Evolutionary conservation across 2,797 vertebrate genomes (phyloP).

Genomic region (Eremophila alpestris): DNA sequence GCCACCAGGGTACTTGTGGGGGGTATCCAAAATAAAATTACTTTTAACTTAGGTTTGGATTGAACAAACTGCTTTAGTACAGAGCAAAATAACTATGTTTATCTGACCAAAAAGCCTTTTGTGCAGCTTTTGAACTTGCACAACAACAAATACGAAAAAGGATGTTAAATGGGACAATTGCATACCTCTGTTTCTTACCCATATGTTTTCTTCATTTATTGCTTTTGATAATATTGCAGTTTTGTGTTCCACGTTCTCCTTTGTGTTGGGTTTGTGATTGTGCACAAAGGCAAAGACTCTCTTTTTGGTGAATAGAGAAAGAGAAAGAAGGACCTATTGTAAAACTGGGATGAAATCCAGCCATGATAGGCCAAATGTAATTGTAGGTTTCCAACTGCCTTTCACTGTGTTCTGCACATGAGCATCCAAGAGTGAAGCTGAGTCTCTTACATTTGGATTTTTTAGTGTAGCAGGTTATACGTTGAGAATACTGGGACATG

Average conservation of each 20-base stretch:
- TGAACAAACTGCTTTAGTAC: background rate
- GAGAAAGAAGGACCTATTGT: background rate
- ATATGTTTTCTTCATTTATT: background rate
- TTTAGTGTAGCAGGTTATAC: constrained; percentile 27
- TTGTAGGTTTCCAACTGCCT: constrained; percentile 33
- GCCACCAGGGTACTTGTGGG: background rate
- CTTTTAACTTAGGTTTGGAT: background rate
- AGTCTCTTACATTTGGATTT: background rate
- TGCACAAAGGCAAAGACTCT: background rate
- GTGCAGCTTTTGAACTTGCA: background rate
- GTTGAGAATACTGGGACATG: constrained; percentile 23
- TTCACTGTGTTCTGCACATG: background rate
- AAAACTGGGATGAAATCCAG: constrained; percentile 33
- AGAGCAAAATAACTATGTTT: background rate
- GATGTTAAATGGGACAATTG: background rate
- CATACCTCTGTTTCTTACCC: background rate
- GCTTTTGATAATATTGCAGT: background rate
- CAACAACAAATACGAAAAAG: background rate
- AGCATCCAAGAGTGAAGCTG: background rate
- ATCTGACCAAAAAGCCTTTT: background rate
- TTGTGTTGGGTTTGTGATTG: background rate
- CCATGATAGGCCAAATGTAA: background rate
- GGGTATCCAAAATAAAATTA: background rate
- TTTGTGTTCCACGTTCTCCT: background rate
- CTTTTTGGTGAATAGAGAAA: background rate